Conservation (phyloP, 2,113 vertebrate species). For the Craseonycteris thonglongyai region DNA sequence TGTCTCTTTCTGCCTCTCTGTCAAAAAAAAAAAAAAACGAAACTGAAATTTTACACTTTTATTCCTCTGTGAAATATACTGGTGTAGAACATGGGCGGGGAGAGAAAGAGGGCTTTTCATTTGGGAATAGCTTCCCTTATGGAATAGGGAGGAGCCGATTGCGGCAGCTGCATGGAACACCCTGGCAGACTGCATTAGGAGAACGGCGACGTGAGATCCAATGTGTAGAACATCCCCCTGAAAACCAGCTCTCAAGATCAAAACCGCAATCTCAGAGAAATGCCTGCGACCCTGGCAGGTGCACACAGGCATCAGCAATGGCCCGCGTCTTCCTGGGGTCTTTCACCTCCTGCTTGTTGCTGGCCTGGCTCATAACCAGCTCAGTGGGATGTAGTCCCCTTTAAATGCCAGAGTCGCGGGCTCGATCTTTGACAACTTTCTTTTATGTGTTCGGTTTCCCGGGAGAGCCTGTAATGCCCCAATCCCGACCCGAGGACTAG, state of each 20-base stretch:
- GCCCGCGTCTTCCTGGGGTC: not conserved
- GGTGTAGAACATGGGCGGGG: no score
- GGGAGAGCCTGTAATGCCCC: not conserved
- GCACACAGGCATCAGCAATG: not conserved
- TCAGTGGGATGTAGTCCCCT: not conserved
- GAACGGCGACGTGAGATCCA: slow-evolving; percentile 57
- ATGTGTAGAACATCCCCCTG: slow-evolving; percentile 60
- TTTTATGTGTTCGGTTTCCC: not conserved
- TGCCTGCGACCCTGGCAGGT: not conserved
- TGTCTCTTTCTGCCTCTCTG: no score
- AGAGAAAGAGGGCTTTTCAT: not conserved
- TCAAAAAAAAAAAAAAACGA: not conserved
- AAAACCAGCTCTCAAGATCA: slow-evolving; percentile 51
- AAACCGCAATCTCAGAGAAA: not conserved
- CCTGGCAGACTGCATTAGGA: slow-evolving; percentile 57
- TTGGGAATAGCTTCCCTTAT: slow-evolving; percentile 44
- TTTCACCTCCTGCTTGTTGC: not conserved
- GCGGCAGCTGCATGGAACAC: slow-evolving; percentile 47
- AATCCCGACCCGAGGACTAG: not conserved
- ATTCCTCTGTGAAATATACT: slow-evolving; percentile 47
- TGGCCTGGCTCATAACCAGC: not conserved
- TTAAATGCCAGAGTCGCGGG: not conserved
- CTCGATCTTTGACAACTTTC: not conserved
- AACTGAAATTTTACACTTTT: slow-evolving; percentile 29
- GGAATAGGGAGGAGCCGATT: slow-evolving; percentile 63